Base-by-base conservation (phyloP, 2,113 vertebrate species). In the Sardina pilchardus region DNA sequence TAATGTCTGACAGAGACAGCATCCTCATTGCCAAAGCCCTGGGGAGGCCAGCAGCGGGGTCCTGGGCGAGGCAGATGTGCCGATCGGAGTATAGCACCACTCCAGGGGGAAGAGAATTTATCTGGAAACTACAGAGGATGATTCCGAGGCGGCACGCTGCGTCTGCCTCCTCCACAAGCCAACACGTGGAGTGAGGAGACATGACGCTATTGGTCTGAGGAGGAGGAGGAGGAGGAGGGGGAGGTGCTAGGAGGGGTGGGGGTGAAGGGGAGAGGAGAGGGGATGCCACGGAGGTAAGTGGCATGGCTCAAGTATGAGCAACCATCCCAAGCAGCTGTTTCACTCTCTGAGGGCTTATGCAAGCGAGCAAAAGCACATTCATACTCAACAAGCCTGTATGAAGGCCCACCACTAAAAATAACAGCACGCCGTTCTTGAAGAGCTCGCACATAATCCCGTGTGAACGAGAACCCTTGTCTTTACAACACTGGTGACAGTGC, bases 371-470 rank as follows among this genome's bases (percentile, higher is more conserved):
- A 34, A 59, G 71, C 30, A 16, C 16, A 78, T 78, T 10, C 71
- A 78, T 34, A 78, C 71, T 78, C 34, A 5, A 78, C 71, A 78
- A 78, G 71, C 71, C 14, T 16, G 71, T 16, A 36, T 78, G 71
- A 78, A 36, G 71, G 10, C 12, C 71, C 34, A 75, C 67, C n/a
- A 78, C 71, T 78, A 78, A 78, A 78, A 78, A 78, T 78, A 78
- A 34, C 26, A 36, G 12, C 4, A 14, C 30, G 36, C 71, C 3
- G 30, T 78, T 78, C 71, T 78, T 36, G 14, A 78, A 78, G 34
- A 17, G 71, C 71, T 78, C 0, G 71, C 16, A 16, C 16, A 30
- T 39, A 16, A 36, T 78, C 3, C 12, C 8, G 12, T 30, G n/a
- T 1, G 30, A 78, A 78, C 71, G 2, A 36, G 71, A 10, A 36